Conservation (phyloP, 2,113 vertebrate species). For the Anhinga rufa region DNA sequence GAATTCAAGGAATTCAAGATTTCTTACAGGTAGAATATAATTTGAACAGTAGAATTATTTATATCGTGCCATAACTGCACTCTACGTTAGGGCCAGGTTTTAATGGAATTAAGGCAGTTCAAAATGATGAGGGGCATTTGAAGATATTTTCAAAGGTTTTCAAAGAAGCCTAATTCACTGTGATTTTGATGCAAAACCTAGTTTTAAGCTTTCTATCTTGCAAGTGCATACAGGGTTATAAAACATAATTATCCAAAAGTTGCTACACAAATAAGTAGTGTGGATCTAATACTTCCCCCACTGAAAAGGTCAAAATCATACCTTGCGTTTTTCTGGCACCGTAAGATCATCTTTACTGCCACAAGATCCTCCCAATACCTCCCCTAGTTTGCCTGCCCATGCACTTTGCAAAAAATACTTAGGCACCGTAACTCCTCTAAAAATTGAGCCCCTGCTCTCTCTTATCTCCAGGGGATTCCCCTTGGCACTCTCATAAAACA, state of each 20-base stretch:
- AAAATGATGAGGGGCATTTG: neutral
- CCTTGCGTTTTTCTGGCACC: neutral
- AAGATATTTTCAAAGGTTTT: neutral
- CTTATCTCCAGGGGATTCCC: neutral
- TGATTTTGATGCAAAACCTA: neutral
- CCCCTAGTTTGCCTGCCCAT: neutral
- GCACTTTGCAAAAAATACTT: neutral
- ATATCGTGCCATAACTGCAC: neutral
- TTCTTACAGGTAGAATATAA: neutral
- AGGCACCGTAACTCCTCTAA: neutral
- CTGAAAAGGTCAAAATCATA: neutral
- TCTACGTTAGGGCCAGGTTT: neutral
- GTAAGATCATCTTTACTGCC: neutral
- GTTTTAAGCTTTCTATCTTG: neutral
- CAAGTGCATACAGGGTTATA: neutral
- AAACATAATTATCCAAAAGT: neutral
- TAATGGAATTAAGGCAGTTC: neutral
- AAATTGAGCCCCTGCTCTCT: neutral
- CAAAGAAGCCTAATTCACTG: neutral
- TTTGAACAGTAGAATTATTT: neutral
- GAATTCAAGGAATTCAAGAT: neutral
- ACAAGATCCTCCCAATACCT: neutral
- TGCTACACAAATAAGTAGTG: neutral
- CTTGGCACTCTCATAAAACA: rapidly evolving
- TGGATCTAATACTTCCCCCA: neutral